These are phyloP conservation scores for Ceuthmochares aereus DNA, from an alignment of 2,113 vertebrate species.

Conservation along the genomic window DNA sequence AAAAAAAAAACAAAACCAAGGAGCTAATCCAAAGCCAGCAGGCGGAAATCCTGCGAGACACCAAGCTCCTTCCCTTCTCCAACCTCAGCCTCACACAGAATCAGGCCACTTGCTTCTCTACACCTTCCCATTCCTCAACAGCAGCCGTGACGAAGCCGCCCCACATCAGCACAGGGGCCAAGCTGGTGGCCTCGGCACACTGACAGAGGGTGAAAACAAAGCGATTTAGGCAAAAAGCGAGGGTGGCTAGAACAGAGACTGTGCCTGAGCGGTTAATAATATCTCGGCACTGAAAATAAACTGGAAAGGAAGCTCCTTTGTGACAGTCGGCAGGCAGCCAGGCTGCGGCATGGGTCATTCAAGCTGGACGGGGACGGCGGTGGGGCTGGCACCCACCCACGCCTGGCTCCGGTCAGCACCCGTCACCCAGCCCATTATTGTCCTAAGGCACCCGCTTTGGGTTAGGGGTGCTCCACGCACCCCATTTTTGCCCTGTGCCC, in stretches of 20 bases:
- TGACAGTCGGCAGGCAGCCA: constrained; percentile 92
- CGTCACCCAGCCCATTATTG: rapidly evolving
- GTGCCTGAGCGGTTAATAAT: constrained; percentile 85
- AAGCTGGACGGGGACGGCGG: constrained; percentile 71
- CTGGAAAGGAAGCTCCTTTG: constrained; percentile 90
- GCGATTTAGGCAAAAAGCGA: constrained; percentile 42
- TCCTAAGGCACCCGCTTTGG: rapidly evolving
- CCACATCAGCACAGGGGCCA: neutral
- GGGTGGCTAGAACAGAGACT: constrained; percentile 48
- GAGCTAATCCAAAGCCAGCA: constrained; percentile 18
- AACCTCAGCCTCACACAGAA: neutral
- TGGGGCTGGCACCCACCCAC: constrained; percentile 72
- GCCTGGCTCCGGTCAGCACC: constrained; percentile 59
- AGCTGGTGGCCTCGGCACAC: neutral
- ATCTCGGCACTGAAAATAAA: constrained; percentile 91
- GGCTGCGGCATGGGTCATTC: constrained; percentile 84
- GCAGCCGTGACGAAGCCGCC: neutral
- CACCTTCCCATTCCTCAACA: constrained; percentile 35
- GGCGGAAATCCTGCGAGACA: neutral
- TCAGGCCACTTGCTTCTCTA: neutral
- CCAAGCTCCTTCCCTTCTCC: neutral
- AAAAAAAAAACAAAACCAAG: neutral
- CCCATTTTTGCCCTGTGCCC: rapidly evolving
- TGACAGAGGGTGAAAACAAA: neutral
- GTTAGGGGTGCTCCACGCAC: rapidly evolving